phyloP scores from a whole-genome alignment of 2,797 vertebrate species.

The Ficedula albicollis region DNA sequence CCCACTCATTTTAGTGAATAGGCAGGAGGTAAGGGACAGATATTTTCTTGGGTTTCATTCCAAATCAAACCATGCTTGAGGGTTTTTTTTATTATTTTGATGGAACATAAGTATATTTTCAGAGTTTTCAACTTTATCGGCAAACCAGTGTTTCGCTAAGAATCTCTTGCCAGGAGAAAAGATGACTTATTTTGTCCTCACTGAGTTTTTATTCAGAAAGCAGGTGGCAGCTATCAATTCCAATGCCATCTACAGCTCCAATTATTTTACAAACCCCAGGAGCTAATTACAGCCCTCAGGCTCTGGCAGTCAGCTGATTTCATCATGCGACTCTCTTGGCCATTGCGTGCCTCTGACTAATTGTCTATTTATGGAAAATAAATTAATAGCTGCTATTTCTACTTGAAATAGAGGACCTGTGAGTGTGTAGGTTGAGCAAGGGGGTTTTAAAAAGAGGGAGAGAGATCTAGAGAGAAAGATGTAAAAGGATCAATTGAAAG shows the following conservation, averaged over 20 bases:
- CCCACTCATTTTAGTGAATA: background rate
- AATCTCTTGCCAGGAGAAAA: constrained; percentile 17
- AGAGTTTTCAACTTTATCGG: background rate
- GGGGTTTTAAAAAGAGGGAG: background rate
- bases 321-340: constrained; percentile 54
- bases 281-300: constrained; percentile 70
- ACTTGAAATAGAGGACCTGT: background rate
- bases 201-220: constrained; percentile 68
- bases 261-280: constrained; percentile 69
- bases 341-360: constrained; percentile 57
- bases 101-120: background rate
- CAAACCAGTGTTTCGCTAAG: constrained; percentile 3
- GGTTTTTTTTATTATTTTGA: background rate
- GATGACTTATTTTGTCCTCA: constrained; percentile 57
- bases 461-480: background rate
- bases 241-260: constrained; percentile 61
- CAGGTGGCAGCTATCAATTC: constrained; percentile 70
- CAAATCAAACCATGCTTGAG: background rate
- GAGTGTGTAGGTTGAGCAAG: background rate
- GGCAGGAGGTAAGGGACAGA: background rate
- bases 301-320: constrained; percentile 63
- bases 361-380: constrained; percentile 72
- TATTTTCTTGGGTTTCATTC: background rate
- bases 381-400: constrained; percentile 69
- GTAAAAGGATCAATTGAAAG: background rate